phyloP scores from a whole-genome alignment of 2,113 vertebrate species.

The Rhombomys opimus region DNA sequence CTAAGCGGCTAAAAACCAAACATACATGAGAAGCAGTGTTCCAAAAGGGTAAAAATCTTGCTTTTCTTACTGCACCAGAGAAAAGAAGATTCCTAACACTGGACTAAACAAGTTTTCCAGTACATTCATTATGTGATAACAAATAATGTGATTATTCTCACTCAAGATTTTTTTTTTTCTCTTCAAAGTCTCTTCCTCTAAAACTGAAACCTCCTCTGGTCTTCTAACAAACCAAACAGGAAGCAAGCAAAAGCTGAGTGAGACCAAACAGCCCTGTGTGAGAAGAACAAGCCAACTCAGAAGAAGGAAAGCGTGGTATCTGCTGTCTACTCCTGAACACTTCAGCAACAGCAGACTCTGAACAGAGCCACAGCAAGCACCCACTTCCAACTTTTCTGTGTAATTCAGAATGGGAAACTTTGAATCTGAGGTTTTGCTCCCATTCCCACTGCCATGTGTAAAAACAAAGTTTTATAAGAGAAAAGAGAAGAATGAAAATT shows the following conservation, averaged over 20 bases:
- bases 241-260: constrained; percentile 45
- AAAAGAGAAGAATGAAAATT: constrained; percentile 15
- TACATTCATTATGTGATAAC: background rate
- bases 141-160: constrained; percentile 1
- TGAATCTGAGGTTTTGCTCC: background rate
- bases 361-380: background rate
- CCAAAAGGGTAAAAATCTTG: too few relatives aligned
- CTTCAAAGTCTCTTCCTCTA: background rate
- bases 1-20: background rate
- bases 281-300: background rate
- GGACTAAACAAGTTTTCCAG: background rate
- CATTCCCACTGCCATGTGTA: background rate
- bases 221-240: constrained; percentile 6
- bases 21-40: background rate
- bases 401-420: constrained; percentile 43
- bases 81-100: background rate
- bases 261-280: background rate
- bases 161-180: constrained; percentile 15
- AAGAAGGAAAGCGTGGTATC: background rate
- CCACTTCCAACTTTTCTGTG: background rate
- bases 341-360: background rate
- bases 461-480: background rate
- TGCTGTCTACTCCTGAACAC: background rate
- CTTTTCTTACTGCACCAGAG: background rate
- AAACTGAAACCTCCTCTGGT: constrained; percentile 3